Base-by-base conservation (phyloP, 1,140 invertebrate genomes). In the Schmidtea mediterranea region DNA sequence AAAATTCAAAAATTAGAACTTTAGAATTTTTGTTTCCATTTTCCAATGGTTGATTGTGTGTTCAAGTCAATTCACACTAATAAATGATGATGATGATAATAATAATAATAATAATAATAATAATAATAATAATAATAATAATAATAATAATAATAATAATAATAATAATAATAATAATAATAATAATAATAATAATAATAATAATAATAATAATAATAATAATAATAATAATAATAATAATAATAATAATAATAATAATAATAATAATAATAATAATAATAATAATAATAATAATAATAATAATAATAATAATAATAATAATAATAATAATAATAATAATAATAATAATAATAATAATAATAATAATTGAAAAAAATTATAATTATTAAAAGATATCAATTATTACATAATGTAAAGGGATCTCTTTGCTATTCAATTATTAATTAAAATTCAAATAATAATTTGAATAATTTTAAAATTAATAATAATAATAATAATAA, bases 281-380 rank as follows among this genome's bases (percentile, higher is more conserved):
- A 32, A 32, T 32, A 32, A 32, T 32, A 6, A 32, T 53, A 43
- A 49, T 48, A 43, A 12, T 1, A 16, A 19, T 9, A 1, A 13
- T 23, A 49, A 32, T 32, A 10, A 32, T 32, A 32, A 32, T 32
- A 32, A 32, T 32, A 6, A 32, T 53, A 43, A 49, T 48, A 43
- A 12, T 1, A 16, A 19, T 9, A 1, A 13, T 23, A 49, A 32
- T 32, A 10, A 32, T 32, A 32, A 32, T 32, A 32, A 32, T 32
- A 6, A 32, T 53, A 43, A 49, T 48, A 43, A 12, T 1, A 16
- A 19, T 9, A 1, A 13, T 23, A 49, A 32, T 32, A 10, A 32
- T 32, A 32, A 32, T 32, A 32, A 32, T 32, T n/a, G 3, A 32
- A 32, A 32, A 6, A 32, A 6, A 32, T 32, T 32, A 32, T 32